Base-by-base conservation (phyloP, 2,888 invertebrate genomes). In the Seira ritae region DNA sequence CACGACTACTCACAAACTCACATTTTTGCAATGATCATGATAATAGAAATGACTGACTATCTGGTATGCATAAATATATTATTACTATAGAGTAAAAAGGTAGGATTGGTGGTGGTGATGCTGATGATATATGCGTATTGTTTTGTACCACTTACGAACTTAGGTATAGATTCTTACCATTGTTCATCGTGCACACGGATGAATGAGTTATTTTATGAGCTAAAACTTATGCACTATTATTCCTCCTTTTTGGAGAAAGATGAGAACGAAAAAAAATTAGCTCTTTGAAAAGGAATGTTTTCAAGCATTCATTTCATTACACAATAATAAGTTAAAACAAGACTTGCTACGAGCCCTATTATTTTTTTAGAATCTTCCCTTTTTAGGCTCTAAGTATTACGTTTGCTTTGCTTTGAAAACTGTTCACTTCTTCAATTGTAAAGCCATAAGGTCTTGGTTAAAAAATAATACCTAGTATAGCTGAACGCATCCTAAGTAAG, bases 1-100 rank as follows among this genome's bases (percentile, higher is more conserved):
- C 81, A 81, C 81, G 81, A 81, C 81, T 81, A 70, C 70, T 70
- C 81, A 75, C 76, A 76, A 42, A n/a, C n/a, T n/a, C n/a, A n/a
- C n/a, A 74, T 80, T 80, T 81, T 81, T 71, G 50, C 60, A 81
- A 81, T 81, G 76, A 70, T 77, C 68, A 69, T 69, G 69, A 70
- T 77, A 77, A 77, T 77, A 62, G 69, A 60, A 77, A 31, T 31
- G 8, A 4, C 8, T 4, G 31, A 8, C 3, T 31, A 2, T 31
- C 2, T 31, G 31, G 31, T 31, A 8, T 31, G 31, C 31, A 31
- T 31, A n/a, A n/a, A n/a, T n/a, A n/a, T n/a, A n/a, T 76, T 50
- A 76, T 68, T 76, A 67, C 76, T 76, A 17, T 1, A n/a, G 20
- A 10, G 42, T 3, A 31, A 10, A 65, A 37, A 50, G 67, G 24